Base-by-base conservation (phyloP, 2,888 invertebrate genomes). In the Hirudinaria manillensis region DNA sequence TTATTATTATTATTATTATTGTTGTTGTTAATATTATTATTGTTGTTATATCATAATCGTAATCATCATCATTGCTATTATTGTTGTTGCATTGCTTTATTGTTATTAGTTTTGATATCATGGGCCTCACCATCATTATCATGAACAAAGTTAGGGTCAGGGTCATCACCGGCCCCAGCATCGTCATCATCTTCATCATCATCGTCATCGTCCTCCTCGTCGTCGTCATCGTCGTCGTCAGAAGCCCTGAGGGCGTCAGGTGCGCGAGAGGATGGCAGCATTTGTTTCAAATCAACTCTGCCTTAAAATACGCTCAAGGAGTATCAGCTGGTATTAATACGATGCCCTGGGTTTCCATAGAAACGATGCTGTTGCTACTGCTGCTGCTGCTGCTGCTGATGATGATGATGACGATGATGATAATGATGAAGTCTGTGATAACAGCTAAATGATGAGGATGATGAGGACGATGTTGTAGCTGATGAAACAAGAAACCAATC, bases 141-240 rank as follows among this genome's bases (percentile, higher is more conserved):
- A 68, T 21, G 21, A 10, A 7, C 68, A 68, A 32, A 27, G 34
- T 68, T 34, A 68, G 21, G 29, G 34, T 68, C 68, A 65, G n/a
- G 24, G 34, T 68, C 68, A 68, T 27, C 68, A 34, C 34, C 68
- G 34, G 27, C 34, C 21, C 36, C 70, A 38, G 10, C 45, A 6
- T 70, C 70, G 38, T 19, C 70, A 70, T 70, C 70, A 36, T 70
- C 70, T 34, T 36, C 70, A 70, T 70, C 70, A 34, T 70, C 70
- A 38, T 56, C 56, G 16, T 56, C 56, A 56, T 24, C 56, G 13
- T 24, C n/a, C 3, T 70, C 45, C 10, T 70, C 45, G 19, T 36
- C 70, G 34, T 70, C 45, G 24, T 38, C 56, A 56, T 24, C 56
- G 16, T 56, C 38, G 10, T 38, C 10, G 4, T 38, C 10, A 38